phyloP scores from a whole-genome alignment of 2,888 invertebrate genomes.

The Mantis religiosa region DNA sequence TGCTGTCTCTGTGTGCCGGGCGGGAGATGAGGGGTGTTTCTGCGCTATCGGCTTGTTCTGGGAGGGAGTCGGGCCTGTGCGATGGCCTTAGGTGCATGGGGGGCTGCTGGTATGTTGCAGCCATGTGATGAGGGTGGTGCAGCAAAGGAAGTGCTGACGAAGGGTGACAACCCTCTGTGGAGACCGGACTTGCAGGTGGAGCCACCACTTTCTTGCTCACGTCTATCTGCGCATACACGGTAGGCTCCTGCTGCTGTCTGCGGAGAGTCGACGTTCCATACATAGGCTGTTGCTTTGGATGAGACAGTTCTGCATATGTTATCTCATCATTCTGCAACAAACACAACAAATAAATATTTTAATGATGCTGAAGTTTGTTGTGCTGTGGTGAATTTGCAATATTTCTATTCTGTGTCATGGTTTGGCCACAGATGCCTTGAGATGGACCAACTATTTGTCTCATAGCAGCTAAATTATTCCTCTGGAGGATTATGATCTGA shows the following conservation, averaged over 20 bases:
- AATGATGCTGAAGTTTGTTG: too few species aligned
- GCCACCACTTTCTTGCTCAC: slow-evolving; percentile 41
- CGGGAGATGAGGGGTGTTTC: slow-evolving; percentile 27
- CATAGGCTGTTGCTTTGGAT: slow-evolving; percentile 40
- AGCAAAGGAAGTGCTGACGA: slow-evolving; percentile 44
- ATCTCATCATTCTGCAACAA: slow-evolving; percentile 48
- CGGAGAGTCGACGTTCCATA: slow-evolving; percentile 31
- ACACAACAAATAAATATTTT: too few species aligned
- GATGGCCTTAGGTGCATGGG: slow-evolving; percentile 41
- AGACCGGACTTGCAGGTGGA: slow-evolving; percentile 41
- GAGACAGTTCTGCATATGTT: slow-evolving; percentile 54
- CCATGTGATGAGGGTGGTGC: slow-evolving; percentile 43
- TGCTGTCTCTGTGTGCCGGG: slow-evolving; percentile 25
- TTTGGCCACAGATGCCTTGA: too few species aligned
- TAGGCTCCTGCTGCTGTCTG: slow-evolving; percentile 47
- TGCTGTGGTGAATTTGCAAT: too few species aligned
- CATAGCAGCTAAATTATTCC: too few species aligned
- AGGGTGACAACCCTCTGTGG: slow-evolving; percentile 41
- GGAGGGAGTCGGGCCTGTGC: slow-evolving; percentile 39
- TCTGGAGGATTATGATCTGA: too few species aligned
- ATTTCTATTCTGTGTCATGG: too few species aligned
- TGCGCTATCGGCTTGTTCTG: slow-evolving; percentile 8
- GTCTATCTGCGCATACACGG: slow-evolving; percentile 55
- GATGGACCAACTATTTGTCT: too few species aligned
- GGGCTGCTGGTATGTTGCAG: slow-evolving; percentile 37